Evolutionary conservation across 2,113 vertebrate species (phyloP), one percentile per base, ranked within the genome.

Genomic region (Mystacornis crossleyi): DNA sequence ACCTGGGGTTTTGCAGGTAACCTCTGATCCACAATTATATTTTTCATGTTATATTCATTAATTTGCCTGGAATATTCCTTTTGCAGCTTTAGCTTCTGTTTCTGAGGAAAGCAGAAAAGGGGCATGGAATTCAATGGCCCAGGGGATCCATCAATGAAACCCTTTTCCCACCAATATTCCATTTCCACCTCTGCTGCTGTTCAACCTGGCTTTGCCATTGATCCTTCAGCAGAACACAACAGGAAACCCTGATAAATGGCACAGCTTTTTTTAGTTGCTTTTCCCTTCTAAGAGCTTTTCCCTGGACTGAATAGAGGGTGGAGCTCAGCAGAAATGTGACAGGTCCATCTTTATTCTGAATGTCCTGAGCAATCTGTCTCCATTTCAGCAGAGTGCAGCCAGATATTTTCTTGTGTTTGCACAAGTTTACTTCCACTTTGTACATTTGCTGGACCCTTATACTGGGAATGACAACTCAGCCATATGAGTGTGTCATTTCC

Each of bases 61-160:
- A 99, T 97, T 85, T 98, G 97, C 86, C 97, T 98, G 95, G 99
- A 98, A 82, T 99, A 99, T 97, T 99, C 98, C 97, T 98, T 99
- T 74, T 98, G 99, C 80, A 97, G 98, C 90, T 95, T 98, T 67
- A 99, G 93, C 95, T 99, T 99, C 97, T 99, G 98, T 93, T 98
- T 98, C 98, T 99, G 98, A 81, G 93, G 86, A 95, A 81, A 81
- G 90, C 92, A 95, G 95, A 88, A 84, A 45, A 66, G 5, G 15
- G 14, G n/a, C 5, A 4, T 5, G 16, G 90, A 61, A n/a, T 64
- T 33, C 29, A 71, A 17, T 4, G 20, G 43, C 34, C 93, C 33
- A 6, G 66, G 18, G 31, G 67, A 50, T 51, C 43, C 85, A 69
- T 70, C 81, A 54, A 38, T 60, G 58, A 58, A 86, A 57, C 5